Percentiles rank a stretch among this genome's conserved stretches.
Conservation (phyloP, 2,113 vertebrate genomes). For the Oreotrochilus melanogaster region DNA sequence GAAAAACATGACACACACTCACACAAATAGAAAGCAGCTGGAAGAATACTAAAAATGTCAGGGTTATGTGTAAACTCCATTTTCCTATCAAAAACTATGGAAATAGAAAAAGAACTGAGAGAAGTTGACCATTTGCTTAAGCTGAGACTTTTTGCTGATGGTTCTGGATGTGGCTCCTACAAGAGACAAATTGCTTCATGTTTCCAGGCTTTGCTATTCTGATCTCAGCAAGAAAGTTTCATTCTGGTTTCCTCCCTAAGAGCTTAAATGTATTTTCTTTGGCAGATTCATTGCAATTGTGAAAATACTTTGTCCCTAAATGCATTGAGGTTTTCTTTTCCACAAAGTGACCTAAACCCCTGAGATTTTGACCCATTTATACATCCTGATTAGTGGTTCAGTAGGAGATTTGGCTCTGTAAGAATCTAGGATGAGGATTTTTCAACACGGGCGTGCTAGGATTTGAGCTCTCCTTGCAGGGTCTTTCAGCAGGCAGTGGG, state of each 20-base stretch:
- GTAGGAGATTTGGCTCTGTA: neutral
- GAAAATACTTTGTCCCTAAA: neutral
- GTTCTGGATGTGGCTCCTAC: neutral
- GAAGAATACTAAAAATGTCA: slow-evolving; percentile 15
- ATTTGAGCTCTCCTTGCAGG: neutral
- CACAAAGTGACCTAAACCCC: neutral
- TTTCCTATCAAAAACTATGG: slow-evolving; percentile 27
- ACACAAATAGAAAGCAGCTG: slow-evolving; percentile 52
- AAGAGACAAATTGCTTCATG: neutral
- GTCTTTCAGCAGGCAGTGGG: neutral
- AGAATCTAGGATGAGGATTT: neutral
- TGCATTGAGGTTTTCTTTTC: neutral
- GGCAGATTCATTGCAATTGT: neutral
- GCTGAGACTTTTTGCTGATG: slow-evolving; percentile 22
- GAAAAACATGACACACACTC: neutral
- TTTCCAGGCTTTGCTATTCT: slow-evolving; percentile 7
- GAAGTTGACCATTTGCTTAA: neutral
- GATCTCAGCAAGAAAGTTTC: neutral
- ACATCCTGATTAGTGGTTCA: neutral
- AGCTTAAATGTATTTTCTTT: slow-evolving; percentile 13
- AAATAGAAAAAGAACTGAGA: neutral
- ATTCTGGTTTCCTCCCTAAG: slow-evolving; percentile 12
- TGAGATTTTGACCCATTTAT: neutral
- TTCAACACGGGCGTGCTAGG: neutral
- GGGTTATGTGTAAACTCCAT: slow-evolving; percentile 9